Evolutionary conservation across 2,888 invertebrate genomes (phyloP), one percentile per base, ranked within the genome.

Genomic region (Drosophila kambysellisi): DNA sequence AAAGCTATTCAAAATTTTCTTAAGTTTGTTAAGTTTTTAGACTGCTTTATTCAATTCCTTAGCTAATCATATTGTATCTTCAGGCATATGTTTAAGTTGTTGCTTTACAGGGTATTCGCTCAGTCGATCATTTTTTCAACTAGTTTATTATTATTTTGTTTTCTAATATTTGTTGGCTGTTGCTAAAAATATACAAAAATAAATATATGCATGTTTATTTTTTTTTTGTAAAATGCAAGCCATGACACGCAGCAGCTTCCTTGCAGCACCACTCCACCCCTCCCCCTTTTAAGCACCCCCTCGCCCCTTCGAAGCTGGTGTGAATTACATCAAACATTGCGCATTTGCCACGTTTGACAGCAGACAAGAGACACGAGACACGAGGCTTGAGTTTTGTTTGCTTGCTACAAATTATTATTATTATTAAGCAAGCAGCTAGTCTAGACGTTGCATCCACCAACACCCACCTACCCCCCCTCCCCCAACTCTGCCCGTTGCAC

Each of bases 371-470:
- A 70, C 25, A 35, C 25, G 37, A 59, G 70, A 59, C 39, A 8
- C 15, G 56, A 65, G 71, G 54, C 39, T 66, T 66, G 57, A 61
- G 58, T 70, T 67, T 54, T 74, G 74, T 81, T 81, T 83, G 75
- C 63, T 74, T 81, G 70, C 75, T 74, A 68, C 78, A 76, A 81
- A 79, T 37, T 54, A 54, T 54, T 17, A 54, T 54, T 54, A 71
- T 85, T 67, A 88, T 85, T 83, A 82, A 77, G 85, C 81, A 81
- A 81, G 84, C 74, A 83, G 70, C 81, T 61, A 61, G 88, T 88
- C 85, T 88, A 85, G 85, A 88, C 88, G 54, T 20, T 58, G 43
- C 29, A n/a, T 4, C 7, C 11, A n/a, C 20, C 20, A 25, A 25
- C 1, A 25, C 43, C 15, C 0, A 11, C 1, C 33, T 53, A 54